phyloP scores from a whole-genome alignment of 2,888 invertebrate species.

The Leptopterna dolabrata region DNA sequence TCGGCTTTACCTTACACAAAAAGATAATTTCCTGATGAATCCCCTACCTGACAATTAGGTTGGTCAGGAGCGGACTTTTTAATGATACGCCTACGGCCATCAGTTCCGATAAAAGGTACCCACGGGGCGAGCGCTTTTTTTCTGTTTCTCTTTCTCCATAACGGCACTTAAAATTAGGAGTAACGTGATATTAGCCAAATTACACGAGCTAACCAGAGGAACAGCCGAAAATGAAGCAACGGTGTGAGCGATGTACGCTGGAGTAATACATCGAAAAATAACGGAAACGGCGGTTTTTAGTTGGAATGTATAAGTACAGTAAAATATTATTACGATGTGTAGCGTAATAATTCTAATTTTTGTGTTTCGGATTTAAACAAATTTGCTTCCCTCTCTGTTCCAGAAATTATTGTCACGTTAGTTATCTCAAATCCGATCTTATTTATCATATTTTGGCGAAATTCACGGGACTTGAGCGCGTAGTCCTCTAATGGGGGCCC shows the following conservation, averaged over 20 bases:
- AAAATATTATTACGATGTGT: too few species aligned
- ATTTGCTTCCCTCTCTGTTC: too few species aligned
- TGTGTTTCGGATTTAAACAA: too few species aligned
- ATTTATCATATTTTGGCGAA: too few species aligned
- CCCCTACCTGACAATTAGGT: not conserved
- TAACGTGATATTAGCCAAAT: not conserved
- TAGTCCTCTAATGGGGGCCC: too few species aligned
- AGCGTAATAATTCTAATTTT: too few species aligned
- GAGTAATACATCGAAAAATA: too few species aligned
- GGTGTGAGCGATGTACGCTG: not conserved
- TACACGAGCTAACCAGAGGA: not conserved
- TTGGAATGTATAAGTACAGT: too few species aligned
- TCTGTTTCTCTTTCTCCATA: not conserved
- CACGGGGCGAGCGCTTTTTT: not conserved
- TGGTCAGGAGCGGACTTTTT: not conserved
- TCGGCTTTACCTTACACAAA: not conserved
- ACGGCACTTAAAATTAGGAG: not conserved
- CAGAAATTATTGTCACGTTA: too few species aligned
- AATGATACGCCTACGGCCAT: not conserved
- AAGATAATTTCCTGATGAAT: not conserved
- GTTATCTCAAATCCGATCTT: too few species aligned
- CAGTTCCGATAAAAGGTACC: not conserved
- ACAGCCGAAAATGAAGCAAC: not conserved
- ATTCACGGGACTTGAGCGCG: too few species aligned
- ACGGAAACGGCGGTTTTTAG: too few species aligned